phyloP scores from a whole-genome alignment of 2,888 invertebrate species.

The Creontiades dilutus region DNA sequence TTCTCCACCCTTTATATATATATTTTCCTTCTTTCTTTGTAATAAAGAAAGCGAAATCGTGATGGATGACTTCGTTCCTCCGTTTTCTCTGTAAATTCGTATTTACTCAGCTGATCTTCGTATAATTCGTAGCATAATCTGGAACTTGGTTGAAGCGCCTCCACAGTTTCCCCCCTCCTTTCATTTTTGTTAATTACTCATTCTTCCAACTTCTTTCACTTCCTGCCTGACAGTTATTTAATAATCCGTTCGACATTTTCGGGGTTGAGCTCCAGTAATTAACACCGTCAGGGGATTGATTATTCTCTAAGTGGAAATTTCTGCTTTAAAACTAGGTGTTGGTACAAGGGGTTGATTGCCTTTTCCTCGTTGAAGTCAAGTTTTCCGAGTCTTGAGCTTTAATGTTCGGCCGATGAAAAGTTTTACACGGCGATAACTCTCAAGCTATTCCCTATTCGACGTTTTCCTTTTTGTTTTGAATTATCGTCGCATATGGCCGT shows the following conservation, averaged over 20 bases:
- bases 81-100: slow-evolving; percentile 17
- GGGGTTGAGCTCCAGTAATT: neutral
- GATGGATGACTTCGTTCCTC: slow-evolving; percentile 49
- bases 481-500: too few species aligned
- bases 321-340: neutral
- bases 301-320: neutral
- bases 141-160: neutral
- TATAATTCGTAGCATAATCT: neutral
- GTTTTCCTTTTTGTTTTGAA: too few species aligned
- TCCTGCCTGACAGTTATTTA: neutral
- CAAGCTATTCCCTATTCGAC: too few species aligned
- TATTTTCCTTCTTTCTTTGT: slow-evolving; percentile 5
- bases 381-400: too few species aligned
- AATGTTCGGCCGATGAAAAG: too few species aligned
- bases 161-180: neutral
- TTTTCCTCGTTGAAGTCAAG: neutral
- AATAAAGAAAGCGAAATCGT: slow-evolving; percentile 28
- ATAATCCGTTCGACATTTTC: neutral
- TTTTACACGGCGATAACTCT: too few species aligned
- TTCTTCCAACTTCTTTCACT: slow-evolving; percentile 7
- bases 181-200: neutral
- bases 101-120: slow-evolving; percentile 34
- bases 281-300: slow-evolving; percentile 7
- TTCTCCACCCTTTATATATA: neutral
- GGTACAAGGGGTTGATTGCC: neutral